phyloP scores from a whole-genome alignment of 2,797 vertebrate genomes.

The Pantherophis alleghaniensis region DNA sequence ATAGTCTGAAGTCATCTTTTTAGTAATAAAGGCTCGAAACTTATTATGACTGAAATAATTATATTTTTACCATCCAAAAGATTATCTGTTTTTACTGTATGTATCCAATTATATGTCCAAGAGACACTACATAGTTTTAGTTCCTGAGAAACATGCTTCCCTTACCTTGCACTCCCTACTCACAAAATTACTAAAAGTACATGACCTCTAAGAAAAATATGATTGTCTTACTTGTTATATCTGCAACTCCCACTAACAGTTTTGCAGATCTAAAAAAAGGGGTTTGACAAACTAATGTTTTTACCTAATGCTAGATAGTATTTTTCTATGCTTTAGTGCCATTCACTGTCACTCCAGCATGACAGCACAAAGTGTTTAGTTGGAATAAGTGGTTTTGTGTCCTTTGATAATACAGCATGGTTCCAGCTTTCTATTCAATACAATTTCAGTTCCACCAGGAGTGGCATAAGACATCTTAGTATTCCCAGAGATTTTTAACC shows the following conservation, averaged over 20 bases:
- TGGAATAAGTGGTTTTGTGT: slow-evolving; percentile 84
- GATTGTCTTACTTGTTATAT: not conserved
- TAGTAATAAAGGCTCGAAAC: not conserved
- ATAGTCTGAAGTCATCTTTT: not conserved
- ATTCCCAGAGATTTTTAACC: slow-evolving; percentile 80
- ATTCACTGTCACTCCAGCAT: slow-evolving; percentile 85
- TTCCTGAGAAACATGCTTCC: not conserved
- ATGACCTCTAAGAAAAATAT: slow-evolving; percentile 7
- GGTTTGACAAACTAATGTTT: slow-evolving; percentile 78
- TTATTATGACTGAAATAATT: not conserved
- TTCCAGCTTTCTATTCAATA: slow-evolving; percentile 83
- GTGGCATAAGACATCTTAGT: slow-evolving; percentile 68
- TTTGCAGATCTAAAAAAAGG: slow-evolving; percentile 65
- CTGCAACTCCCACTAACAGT: not conserved
- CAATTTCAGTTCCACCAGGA: slow-evolving; percentile 75
- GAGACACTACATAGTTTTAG: not conserved
- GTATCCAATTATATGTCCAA: not conserved
- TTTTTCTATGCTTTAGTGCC: slow-evolving; percentile 85
- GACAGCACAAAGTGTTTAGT: slow-evolving; percentile 87
- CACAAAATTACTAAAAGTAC: not conserved
- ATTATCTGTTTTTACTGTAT: not conserved
- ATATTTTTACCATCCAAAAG: not conserved
- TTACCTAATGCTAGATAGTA: slow-evolving; percentile 80
- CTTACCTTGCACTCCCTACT: not conserved
- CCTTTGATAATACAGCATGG: slow-evolving; percentile 87